phyloP scores from a whole-genome alignment of 2,888 invertebrate species.

The Nebria salina region DNA sequence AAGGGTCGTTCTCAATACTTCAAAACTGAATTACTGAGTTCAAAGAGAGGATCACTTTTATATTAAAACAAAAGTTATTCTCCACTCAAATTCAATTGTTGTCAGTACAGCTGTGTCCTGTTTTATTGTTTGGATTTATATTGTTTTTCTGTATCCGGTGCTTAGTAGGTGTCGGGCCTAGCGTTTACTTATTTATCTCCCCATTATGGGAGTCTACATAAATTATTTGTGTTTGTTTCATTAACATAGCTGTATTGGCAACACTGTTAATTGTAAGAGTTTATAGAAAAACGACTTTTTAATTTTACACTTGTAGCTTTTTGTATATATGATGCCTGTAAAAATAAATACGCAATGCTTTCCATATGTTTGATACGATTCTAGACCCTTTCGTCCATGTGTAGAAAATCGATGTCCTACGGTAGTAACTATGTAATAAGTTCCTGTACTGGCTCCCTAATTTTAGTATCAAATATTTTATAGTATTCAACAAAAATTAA shows the following conservation, averaged over 20 bases:
- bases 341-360: constrained; percentile 38
- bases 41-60: not conserved
- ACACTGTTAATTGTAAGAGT: constrained; percentile 31
- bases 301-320: constrained; percentile 43
- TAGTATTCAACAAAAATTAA: no score
- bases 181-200: not conserved
- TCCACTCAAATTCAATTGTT: constrained; percentile 27
- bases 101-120: constrained; percentile 32
- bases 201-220: not conserved
- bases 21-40: not conserved
- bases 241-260: constrained; percentile 36
- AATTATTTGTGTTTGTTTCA: constrained; percentile 4
- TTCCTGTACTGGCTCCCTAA: not conserved
- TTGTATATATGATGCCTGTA: constrained; percentile 46
- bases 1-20: constrained; percentile 1
- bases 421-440: not conserved
- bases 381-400: not conserved
- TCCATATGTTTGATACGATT: constrained; percentile 26
- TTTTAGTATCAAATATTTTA: no score
- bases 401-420: not conserved
- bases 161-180: constrained; percentile 40
- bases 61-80: not conserved
- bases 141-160: constrained; percentile 6
- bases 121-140: not conserved
- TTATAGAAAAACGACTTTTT: constrained; percentile 42